Base-by-base conservation (phyloP, 2,888 invertebrate genomes). In the Pegoplata infirma region DNA sequence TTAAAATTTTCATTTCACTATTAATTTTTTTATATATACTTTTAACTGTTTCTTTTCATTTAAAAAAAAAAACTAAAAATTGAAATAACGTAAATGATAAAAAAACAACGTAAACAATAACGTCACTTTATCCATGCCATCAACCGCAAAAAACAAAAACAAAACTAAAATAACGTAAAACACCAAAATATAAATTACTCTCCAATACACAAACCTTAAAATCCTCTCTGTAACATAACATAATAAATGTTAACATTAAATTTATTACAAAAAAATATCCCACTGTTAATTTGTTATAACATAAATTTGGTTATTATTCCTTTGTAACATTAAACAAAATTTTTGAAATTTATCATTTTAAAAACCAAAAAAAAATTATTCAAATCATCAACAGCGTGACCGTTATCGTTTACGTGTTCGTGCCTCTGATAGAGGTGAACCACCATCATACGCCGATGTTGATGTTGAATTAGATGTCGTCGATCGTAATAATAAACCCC, bases 391-490 rank as follows among this genome's bases (percentile, higher is more conserved):
- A 87, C 87, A 97, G 97, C 95, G 97, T 92, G 97, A 97, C 93
- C 96, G 95, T 93, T 97, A 97, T 92, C 95, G 96, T 90, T 94
- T 98, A 91, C 95, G 95, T 92, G 98, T 98, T 91, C 96, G 96
- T 91, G 98, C 98, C 91, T 96, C 96, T 90, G 98, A 98, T 94
- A 94, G 94, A 91, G 98, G 98, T 90, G 93, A 92, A 90, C 95
- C 96, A 90, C 95, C 96, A 90, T 95, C 96, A 91, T 94, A 94
- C 91, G 97, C 97, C 91, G 97, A 97, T 92, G 98, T 97, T 92
- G 97, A 96, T 92, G 97, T 98, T 92, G 96, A 96, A 91, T 96
- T 98, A 93, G 97, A 97, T 93, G 97, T 98, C 92, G 98, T 98
- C 92, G 97, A 96, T 94, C 94, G 96, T 93, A 98, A 96, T 94